phyloP scores from a whole-genome alignment of 2,888 invertebrate genomes.

The Eupithecia abbreviata region DNA sequence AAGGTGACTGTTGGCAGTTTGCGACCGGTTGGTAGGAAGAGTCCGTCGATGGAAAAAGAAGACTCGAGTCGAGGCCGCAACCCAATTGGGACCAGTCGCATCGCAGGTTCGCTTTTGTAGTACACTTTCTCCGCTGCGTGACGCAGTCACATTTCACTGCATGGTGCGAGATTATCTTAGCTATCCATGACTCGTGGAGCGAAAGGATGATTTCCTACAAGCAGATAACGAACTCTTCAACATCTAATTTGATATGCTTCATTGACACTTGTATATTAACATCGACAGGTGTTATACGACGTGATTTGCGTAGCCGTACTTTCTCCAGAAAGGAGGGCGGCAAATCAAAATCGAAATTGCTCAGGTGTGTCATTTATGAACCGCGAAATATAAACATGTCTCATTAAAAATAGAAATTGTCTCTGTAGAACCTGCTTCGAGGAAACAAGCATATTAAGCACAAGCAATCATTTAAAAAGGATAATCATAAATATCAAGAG shows the following conservation, averaged over 20 bases:
- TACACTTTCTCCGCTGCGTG: slow-evolving; percentile 82
- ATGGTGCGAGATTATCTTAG: slow-evolving; percentile 43
- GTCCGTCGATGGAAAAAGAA: slow-evolving; percentile 60
- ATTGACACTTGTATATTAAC: slow-evolving; percentile 39
- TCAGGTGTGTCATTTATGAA: slow-evolving; percentile 44
- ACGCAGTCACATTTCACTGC: slow-evolving; percentile 75
- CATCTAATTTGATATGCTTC: slow-evolving; percentile 27
- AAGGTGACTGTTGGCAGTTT: slow-evolving; percentile 40
- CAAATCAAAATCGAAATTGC: slow-evolving; percentile 50
- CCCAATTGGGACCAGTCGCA: slow-evolving; percentile 80
- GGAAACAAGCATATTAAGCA: not conserved
- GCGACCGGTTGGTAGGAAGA: slow-evolving; percentile 57
- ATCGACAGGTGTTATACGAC: slow-evolving; percentile 56
- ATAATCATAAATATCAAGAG: slow-evolving; percentile 11
- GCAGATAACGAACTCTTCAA: slow-evolving; percentile 31
- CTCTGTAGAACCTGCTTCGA: slow-evolving; percentile 1
- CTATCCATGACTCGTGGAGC: slow-evolving; percentile 31
- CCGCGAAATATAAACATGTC: slow-evolving; percentile 31
- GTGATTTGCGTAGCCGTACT: slow-evolving; percentile 60
- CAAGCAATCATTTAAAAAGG: not conserved
- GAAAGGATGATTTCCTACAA: slow-evolving; percentile 35
- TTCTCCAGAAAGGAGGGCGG: slow-evolving; percentile 57
- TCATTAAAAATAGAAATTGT: slow-evolving; percentile 17
- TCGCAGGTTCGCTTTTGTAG: slow-evolving; percentile 74
- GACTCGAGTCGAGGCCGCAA: slow-evolving; percentile 76